Evolutionary conservation across 2,888 invertebrate genomes (phyloP).

Genomic region (Mythimna loreyi): DNA sequence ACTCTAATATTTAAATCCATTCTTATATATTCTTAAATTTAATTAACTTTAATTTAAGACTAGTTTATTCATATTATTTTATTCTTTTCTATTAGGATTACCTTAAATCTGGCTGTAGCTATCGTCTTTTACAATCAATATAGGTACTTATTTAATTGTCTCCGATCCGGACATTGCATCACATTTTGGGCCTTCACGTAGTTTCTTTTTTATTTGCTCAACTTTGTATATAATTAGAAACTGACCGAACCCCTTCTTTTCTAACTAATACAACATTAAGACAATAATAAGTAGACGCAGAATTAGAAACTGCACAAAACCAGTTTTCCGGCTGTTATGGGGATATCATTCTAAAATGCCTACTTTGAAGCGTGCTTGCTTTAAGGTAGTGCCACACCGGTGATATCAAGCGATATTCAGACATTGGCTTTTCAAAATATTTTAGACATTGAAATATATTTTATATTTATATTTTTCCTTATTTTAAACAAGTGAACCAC

Average conservation of each 20-base stretch:
- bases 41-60: no score
- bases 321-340: conserved; percentile 39
- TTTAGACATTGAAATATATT: neutral
- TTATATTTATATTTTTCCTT: neutral
- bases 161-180: no score
- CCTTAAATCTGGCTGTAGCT: no score
- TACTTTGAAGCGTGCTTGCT: conserved; percentile 42
- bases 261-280: conserved; percentile 20
- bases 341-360: conserved; percentile 54
- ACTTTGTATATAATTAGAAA: conserved; percentile 39
- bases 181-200: neutral
- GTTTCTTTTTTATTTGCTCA: neutral
- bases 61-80: no score
- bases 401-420: neutral
- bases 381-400: conserved; percentile 4
- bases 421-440: no score
- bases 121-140: no score
- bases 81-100: no score
- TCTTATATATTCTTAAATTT: no score
- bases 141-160: no score
- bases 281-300: conserved; percentile 36
- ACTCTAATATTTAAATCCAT: no score
- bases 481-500: no score
- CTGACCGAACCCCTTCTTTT: conserved; percentile 19
- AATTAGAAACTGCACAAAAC: conserved; percentile 57